Percentiles rank a stretch among this genome's conserved stretches.
These are phyloP conservation scores for Pseudotriccus pelzelni DNA, from an alignment of 2,797 vertebrate genomes.

Conservation along the genomic window DNA sequence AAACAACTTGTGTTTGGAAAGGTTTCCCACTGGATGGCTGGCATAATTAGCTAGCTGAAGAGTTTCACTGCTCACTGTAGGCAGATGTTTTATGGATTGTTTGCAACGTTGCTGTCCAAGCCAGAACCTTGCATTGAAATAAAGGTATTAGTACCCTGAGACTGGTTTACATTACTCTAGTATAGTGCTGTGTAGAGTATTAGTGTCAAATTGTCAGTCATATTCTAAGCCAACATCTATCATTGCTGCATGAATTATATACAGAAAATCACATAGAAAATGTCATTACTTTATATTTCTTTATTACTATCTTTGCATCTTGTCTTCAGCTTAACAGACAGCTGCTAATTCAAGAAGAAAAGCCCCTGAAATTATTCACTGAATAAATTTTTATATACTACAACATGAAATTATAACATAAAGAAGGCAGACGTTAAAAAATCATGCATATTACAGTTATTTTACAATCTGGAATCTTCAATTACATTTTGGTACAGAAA, in stretches of 20 bases:
- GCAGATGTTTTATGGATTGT: slow-evolving; percentile 98
- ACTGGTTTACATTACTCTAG: neutral
- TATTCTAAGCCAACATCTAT: neutral
- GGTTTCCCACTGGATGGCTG: slow-evolving; percentile 88
- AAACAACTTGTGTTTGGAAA: slow-evolving; percentile 95
- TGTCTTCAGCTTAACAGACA: neutral
- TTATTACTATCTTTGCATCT: neutral
- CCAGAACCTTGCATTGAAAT: slow-evolving; percentile 89
- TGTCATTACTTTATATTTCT: neutral
- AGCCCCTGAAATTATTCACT: neutral
- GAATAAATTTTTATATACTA: neutral
- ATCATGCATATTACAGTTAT: neutral
- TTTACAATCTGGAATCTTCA: neutral
- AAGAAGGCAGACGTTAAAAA: neutral
- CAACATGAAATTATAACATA: neutral
- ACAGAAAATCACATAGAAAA: neutral
- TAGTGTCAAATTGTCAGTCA: neutral
- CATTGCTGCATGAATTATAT: neutral
- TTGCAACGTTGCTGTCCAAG: slow-evolving; percentile 95
- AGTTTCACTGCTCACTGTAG: slow-evolving; percentile 90
- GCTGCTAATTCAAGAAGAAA: neutral
- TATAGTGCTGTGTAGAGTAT: neutral
- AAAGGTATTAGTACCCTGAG: slow-evolving; percentile 11
- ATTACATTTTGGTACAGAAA: neutral
- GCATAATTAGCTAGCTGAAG: slow-evolving; percentile 91